phyloP scores from a whole-genome alignment of 2,797 vertebrate species.

The Nothura maculosa region DNA sequence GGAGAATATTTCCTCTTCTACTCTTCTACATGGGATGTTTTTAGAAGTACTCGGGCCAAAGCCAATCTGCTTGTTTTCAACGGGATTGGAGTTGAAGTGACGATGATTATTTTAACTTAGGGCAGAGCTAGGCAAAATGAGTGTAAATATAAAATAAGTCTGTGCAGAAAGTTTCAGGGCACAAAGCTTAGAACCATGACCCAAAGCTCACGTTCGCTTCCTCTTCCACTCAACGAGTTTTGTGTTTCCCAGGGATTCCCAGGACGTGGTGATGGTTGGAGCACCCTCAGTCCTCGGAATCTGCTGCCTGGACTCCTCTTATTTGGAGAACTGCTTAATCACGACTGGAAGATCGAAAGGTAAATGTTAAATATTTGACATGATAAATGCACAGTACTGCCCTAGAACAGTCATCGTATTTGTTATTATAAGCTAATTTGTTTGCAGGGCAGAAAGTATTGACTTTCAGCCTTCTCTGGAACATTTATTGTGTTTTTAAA shows the following conservation, averaged over 20 bases:
- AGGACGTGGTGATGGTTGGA: not conserved
- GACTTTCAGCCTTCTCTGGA: not conserved
- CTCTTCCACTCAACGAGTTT: not conserved
- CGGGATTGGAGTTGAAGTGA: not conserved
- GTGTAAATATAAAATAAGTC: not conserved
- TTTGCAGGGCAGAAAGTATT: conserved; percentile 38
- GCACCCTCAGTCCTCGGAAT: not conserved
- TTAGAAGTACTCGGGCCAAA: not conserved
- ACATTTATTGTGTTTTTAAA: not conserved
- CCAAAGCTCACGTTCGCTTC: conserved; percentile 12
- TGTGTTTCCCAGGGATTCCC: conserved; percentile 10
- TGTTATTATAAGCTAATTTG: conserved; percentile 45
- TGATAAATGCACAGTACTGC: not conserved
- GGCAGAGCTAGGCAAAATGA: not conserved
- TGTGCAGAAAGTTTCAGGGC: not conserved
- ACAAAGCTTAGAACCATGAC: not conserved
- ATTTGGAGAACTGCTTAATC: conserved; percentile 50
- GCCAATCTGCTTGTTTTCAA: not conserved
- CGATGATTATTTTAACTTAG: not conserved
- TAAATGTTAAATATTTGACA: conserved; percentile 58
- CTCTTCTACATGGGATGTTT: not conserved
- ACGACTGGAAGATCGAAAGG: conserved; percentile 42
- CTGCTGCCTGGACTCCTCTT: conserved; percentile 26
- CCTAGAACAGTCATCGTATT: not conserved
- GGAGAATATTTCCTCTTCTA: too few relatives aligned